Percentiles rank a stretch among this genome's conserved stretches.
Conservation (phyloP, 2,113 vertebrate species). For the Catharus bicknelli region DNA sequence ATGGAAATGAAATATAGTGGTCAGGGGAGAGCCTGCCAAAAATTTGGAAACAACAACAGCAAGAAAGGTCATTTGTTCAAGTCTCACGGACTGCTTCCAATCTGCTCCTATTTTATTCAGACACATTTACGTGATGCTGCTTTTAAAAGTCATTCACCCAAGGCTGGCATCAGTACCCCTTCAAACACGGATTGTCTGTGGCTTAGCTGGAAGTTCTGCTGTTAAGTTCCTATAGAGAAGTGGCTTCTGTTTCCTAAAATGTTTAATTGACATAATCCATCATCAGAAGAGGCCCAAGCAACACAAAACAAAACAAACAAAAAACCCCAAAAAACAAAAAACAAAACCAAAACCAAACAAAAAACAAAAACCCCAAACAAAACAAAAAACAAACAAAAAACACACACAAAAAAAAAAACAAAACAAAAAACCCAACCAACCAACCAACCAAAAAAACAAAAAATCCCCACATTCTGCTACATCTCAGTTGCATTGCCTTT, state of each 20-base stretch:
- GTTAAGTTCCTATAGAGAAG: constrained; percentile 40
- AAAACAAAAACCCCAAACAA: too few relatives aligned
- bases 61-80: background rate
- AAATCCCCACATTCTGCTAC: background rate
- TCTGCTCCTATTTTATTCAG: background rate
- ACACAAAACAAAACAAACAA: background rate
- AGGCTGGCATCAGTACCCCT: background rate
- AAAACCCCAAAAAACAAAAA: too few relatives aligned
- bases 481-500: background rate
- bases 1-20: constrained; percentile 58
- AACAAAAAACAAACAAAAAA: too few relatives aligned
- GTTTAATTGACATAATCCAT: constrained; percentile 24
- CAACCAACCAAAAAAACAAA: background rate
- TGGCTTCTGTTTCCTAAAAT: constrained; percentile 50
- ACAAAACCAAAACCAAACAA: too few relatives aligned
- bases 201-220: constrained; percentile 19
- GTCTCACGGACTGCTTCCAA: background rate
- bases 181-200: background rate
- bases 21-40: constrained; percentile 37
- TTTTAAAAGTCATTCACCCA: background rate
- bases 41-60: constrained; percentile 4
- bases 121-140: background rate
- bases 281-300: background rate
- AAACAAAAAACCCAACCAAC: too few relatives aligned
- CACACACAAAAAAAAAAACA: too few relatives aligned